These are phyloP conservation scores for Acanthis flammea DNA, from an alignment of 2,797 vertebrate species.

Conservation along the genomic window DNA sequence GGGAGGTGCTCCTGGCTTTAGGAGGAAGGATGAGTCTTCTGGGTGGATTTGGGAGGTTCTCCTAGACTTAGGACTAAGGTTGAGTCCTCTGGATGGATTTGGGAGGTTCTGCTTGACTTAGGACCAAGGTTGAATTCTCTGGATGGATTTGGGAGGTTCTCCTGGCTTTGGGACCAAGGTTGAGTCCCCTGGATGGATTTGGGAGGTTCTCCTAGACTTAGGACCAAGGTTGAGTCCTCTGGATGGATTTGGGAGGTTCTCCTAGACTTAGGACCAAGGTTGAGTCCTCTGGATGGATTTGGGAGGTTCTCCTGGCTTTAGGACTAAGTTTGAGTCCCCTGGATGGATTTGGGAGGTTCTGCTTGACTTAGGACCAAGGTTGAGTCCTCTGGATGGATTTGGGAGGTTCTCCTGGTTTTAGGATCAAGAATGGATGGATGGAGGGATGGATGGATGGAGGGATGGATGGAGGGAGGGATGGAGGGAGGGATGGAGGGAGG, in stretches of 20 bases:
- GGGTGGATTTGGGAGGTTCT: neutral
- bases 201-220: no score
- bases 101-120: neutral
- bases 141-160: neutral
- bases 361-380: no score
- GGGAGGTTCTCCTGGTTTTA: no score
- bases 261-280: neutral
- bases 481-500: neutral
- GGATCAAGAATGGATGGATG: no score
- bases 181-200: no score
- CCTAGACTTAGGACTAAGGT: accelerated
- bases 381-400: neutral
- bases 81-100: neutral
- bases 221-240: no score
- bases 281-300: neutral
- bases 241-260: neutral
- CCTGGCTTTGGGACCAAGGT: no score
- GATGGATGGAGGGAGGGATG: no score
- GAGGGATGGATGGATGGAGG: no score
- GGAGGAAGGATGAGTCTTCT: neutral
- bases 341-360: no score
- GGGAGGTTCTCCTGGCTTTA: no score
- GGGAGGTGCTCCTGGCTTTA: neutral
- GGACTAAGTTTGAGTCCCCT: no score
- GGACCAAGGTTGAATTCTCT: neutral